Conservation (phyloP, 2,797 vertebrate species). For the Sebastes taczanowskii region DNA sequence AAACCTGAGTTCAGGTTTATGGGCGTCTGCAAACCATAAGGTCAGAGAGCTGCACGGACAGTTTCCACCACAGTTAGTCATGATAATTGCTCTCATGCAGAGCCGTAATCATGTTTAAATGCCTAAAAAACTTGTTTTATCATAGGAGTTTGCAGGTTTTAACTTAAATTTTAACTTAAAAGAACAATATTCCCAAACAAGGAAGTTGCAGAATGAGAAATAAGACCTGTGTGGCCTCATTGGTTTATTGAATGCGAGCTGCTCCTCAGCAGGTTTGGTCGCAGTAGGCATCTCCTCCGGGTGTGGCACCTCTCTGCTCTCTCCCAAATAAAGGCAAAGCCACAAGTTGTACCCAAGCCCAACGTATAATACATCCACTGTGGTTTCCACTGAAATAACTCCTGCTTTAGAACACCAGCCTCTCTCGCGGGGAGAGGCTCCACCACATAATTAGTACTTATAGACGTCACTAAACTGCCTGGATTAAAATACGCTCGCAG, state of each 20-base stretch:
- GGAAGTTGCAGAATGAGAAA: background rate
- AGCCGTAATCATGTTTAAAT: background rate
- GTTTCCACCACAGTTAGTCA: slow-evolving; percentile 1
- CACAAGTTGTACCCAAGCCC: slow-evolving; percentile 48
- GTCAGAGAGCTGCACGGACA: background rate
- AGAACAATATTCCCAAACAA: background rate
- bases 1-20: background rate
- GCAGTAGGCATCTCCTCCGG: slow-evolving; percentile 52
- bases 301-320: slow-evolving; percentile 62
- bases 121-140: background rate
- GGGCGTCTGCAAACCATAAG: slow-evolving; percentile 9
- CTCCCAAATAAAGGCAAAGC: slow-evolving; percentile 58
- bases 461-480: slow-evolving; percentile 43
- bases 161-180: background rate
- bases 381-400: slow-evolving; percentile 84
- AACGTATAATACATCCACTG: slow-evolving; percentile 75
- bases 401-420: background rate
- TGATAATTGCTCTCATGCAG: background rate
- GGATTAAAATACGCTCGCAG: slow-evolving; percentile 37
- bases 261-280: slow-evolving; percentile 9
- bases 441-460: slow-evolving; percentile 80
- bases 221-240: background rate
- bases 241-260: background rate
- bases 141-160: background rate
- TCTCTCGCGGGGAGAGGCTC: slow-evolving; percentile 65